Base-by-base conservation (phyloP, 2,888 invertebrate species). In the Meteorus colon region DNA sequence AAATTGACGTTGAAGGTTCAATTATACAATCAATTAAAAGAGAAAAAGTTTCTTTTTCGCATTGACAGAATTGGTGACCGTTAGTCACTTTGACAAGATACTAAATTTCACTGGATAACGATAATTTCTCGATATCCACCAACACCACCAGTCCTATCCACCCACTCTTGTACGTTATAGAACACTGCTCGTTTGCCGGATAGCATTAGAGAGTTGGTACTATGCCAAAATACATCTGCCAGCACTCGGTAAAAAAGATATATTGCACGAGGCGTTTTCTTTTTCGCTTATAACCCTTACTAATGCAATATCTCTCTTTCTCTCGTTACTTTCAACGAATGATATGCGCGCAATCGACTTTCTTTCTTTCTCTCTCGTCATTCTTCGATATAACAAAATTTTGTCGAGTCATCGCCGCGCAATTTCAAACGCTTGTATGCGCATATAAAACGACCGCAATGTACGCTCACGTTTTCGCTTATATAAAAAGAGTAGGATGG, bases 211-310 rank as follows among this genome's bases (percentile, higher is more conserved):
- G 83, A 80, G 80, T 84, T 87, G 86, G 84, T 84, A 75, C 72
- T 78, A 77, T 83, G 86, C 87, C 86, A 87, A 85, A 82, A 82
- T 85, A 85, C 83, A 86, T 86, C 82, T 83, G 83, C 83, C 83
- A 81, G 81, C 82, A 75, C 81, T 86, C 80, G 77, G 70, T 34
- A 55, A 70, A 70, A 59, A 70, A 70, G 69, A 70, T 70, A 59
- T 59, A 70, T 70, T 70, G 69, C 69, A 70, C 59, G 37, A 70
- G 31, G 55, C 27, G 24, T 29, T 48, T 34, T 59, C 48, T 70
- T 68, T 12, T 48, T n/a, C 51, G 68, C 51, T 55, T 55, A 55
- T 55, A 55, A 55, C 19, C 55, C 55, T 55, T 55, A 55, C 55
- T 55, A 55, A 19, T 24, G 55, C 55, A 55, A 55, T 55, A 55